Conservation (phyloP, 2,888 invertebrate species). For the Agrochola lychnidis region DNA sequence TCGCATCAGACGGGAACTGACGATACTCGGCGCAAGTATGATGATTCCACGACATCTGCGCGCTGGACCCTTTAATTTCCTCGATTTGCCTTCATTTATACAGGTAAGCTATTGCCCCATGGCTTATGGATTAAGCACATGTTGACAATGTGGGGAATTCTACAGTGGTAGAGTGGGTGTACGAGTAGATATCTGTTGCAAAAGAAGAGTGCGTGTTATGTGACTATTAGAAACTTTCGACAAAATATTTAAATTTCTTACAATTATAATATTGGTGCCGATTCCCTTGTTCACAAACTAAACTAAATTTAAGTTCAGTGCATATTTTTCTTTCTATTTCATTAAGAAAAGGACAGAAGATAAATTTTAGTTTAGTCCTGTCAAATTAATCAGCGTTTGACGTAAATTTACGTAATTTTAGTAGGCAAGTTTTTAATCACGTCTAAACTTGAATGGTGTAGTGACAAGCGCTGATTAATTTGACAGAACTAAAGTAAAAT, state of each 20-base stretch:
- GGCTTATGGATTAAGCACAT: not conserved
- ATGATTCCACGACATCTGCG: constrained; percentile 69
- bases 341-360: no score
- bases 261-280: no score
- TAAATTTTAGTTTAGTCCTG: no score
- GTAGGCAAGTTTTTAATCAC: no score
- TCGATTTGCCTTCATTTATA: constrained; percentile 82
- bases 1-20: constrained; percentile 75
- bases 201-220: not conserved
- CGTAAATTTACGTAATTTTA: no score
- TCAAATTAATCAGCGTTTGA: no score
- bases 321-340: no score
- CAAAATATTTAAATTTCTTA: not conserved
- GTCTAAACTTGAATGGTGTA: no score
- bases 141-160: not conserved
- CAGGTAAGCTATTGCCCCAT: constrained; percentile 66
- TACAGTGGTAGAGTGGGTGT: not conserved
- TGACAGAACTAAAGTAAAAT: no score
- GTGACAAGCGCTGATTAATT: no score
- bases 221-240: not conserved
- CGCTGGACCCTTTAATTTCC: constrained; percentile 79
- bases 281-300: no score
- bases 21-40: constrained; percentile 76
- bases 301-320: no score
- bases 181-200: not conserved